Evolutionary conservation across 2,797 vertebrate genomes (phyloP).

Genomic region (Denticeps clupeoides): DNA sequence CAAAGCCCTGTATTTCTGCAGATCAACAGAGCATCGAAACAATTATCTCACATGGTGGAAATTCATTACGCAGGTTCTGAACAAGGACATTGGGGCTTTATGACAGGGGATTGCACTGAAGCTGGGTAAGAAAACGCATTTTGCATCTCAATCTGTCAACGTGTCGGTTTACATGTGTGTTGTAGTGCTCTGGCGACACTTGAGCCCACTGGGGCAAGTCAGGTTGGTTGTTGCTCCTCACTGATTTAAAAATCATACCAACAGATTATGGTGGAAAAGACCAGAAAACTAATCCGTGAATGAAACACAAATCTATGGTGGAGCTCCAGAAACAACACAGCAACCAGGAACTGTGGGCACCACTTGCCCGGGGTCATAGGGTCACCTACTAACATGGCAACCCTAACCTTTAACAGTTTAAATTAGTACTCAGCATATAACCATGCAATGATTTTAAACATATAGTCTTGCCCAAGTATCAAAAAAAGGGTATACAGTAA

Average conservation of each 20-base stretch:
- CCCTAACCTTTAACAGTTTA: too few species aligned
- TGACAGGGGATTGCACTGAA: constrained; percentile 12
- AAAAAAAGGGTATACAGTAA: too few species aligned
- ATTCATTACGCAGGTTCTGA: constrained; percentile 11
- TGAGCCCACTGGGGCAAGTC: too few species aligned
- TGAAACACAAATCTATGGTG: constrained; percentile 6
- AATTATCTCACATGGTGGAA: neutral
- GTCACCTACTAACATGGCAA: too few species aligned
- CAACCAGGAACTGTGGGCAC: too few species aligned
- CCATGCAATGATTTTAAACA: too few species aligned
- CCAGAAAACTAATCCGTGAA: constrained; percentile 7
- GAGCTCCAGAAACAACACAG: too few species aligned
- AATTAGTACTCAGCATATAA: too few species aligned
- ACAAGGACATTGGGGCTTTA: constrained; percentile 15
- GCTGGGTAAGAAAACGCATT: constrained; percentile 28
- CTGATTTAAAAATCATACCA: constrained; percentile 11
- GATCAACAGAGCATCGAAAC: neutral
- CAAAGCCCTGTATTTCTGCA: neutral
- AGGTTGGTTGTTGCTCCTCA: constrained; percentile 1
- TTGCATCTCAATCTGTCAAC: constrained; percentile 28
- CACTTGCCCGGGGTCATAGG: too few species aligned
- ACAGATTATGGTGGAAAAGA: constrained; percentile 11
- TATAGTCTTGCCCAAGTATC: too few species aligned
- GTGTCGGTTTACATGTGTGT: constrained; percentile 22
- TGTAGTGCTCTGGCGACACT: constrained; percentile 10